A percentile compares a stretch with the other conserved stretches of the same genome.
Conservation (phyloP, 1,140 invertebrate genomes). For the Leptestheria dahalacensis region DNA sequence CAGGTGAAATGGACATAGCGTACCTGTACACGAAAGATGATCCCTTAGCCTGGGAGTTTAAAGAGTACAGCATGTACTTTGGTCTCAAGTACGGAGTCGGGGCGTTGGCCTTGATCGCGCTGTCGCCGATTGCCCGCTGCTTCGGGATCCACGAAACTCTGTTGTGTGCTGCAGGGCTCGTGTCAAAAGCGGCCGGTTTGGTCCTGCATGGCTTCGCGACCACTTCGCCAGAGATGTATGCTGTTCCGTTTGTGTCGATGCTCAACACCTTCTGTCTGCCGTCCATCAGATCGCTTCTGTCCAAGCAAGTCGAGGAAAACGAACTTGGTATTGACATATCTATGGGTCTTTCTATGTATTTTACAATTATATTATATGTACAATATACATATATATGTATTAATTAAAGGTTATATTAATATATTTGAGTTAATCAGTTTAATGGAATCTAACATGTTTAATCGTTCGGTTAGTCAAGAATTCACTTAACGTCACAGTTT, state of each 20-base stretch:
- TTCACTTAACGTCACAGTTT: no score
- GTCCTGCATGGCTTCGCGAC: slow-evolving; percentile 26
- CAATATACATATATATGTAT: not conserved
- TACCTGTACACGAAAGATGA: slow-evolving; percentile 26
- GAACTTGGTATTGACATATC: slow-evolving; percentile 29
- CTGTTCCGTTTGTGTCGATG: slow-evolving; percentile 27
- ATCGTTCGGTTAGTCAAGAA: no score
- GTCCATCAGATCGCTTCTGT: slow-evolving; percentile 30
- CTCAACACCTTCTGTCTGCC: slow-evolving; percentile 32
- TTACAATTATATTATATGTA: not conserved
- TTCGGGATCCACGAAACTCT: slow-evolving; percentile 24
- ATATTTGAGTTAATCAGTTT: no score
- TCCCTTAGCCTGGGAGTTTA: slow-evolving; percentile 28
- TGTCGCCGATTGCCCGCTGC: slow-evolving; percentile 24
- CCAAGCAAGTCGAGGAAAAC: slow-evolving; percentile 29
- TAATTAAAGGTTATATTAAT: not conserved
- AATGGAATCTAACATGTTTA: no score
- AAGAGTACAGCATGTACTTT: slow-evolving; percentile 29
- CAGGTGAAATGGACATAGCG: slow-evolving; percentile 29
- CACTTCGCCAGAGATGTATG: slow-evolving; percentile 26
- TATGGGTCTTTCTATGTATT: not conserved
- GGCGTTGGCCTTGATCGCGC: slow-evolving; percentile 26
- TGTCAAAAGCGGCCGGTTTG: slow-evolving; percentile 27
- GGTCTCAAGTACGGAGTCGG: slow-evolving; percentile 28
- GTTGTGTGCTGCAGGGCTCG: slow-evolving; percentile 26